These are phyloP conservation scores for Pygmarrhopalites habei DNA, from an alignment of 1,140 invertebrate species.

Conservation along the genomic window DNA sequence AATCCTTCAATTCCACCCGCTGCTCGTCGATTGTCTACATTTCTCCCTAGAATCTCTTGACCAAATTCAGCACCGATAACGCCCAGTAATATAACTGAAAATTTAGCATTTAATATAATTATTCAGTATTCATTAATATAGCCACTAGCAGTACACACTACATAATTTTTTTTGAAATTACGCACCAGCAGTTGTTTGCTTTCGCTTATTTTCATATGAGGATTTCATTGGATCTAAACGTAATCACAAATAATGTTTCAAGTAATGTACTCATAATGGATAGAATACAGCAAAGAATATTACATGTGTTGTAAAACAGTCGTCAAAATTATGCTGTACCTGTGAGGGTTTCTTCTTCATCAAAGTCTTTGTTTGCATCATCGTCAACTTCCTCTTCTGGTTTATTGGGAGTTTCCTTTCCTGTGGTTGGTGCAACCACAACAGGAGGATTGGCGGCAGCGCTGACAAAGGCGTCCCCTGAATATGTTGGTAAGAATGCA, in stretches of 20 bases:
- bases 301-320: too few species aligned
- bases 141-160: too few species aligned
- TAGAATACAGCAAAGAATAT: too few species aligned
- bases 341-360: slow-evolving; percentile 41
- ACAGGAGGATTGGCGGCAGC: slow-evolving; percentile 15
- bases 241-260: neutral
- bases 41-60: slow-evolving; percentile 51
- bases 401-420: slow-evolving; percentile 6
- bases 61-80: slow-evolving; percentile 98
- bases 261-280: too few species aligned
- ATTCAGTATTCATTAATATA: too few species aligned
- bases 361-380: slow-evolving; percentile 26
- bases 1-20: slow-evolving; percentile 78
- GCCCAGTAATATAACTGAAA: slow-evolving; percentile 87
- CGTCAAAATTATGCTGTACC: neutral
- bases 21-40: slow-evolving; percentile 42
- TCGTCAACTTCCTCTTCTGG: slow-evolving; percentile 18
- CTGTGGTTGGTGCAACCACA: neutral
- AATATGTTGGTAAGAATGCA: slow-evolving; percentile 69
- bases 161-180: too few species aligned
- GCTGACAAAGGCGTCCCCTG: slow-evolving; percentile 30
- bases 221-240: slow-evolving; percentile 46
- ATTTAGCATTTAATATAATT: too few species aligned
- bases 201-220: slow-evolving; percentile 79
- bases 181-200: slow-evolving; percentile 88